phyloP scores from a whole-genome alignment of 1,140 invertebrate genomes.

The Elysia chlorotica region DNA sequence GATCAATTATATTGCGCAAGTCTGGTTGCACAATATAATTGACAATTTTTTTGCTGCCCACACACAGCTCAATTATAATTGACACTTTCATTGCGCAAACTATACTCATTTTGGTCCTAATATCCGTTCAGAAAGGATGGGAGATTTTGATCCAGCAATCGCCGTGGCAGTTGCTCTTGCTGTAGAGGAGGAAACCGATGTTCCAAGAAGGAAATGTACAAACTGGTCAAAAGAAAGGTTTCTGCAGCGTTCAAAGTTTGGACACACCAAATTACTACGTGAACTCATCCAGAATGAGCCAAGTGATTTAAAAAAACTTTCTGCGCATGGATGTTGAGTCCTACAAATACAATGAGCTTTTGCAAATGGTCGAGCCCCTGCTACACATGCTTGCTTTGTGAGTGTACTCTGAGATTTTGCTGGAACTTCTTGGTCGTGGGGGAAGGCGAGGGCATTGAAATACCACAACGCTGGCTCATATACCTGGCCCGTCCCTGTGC shows the following conservation, averaged over 20 bases:
- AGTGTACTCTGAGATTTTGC: not conserved
- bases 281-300: not conserved
- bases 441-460: not conserved
- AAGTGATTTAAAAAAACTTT: not conserved
- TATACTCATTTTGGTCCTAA: not conserved
- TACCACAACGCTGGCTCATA: constrained; percentile 5
- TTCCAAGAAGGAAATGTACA: too few relatives aligned
- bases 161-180: constrained; percentile 1
- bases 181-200: not conserved
- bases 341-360: not conserved
- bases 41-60: not conserved
- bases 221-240: too few relatives aligned
- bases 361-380: not conserved
- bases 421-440: not conserved
- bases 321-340: not conserved
- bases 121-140: not conserved
- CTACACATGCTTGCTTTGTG: not conserved
- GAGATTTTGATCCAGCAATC: not conserved
- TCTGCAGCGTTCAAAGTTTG: not conserved
- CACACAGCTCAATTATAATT: not conserved
- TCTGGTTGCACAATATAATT: not conserved
- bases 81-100: not conserved
- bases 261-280: not conserved
- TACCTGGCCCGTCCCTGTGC: not conserved
- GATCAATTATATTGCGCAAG: not conserved